Evolutionary conservation across 2,113 vertebrate genomes (phyloP), one percentile per base, ranked within the genome.

Genomic region (Ifrita kowaldi): DNA sequence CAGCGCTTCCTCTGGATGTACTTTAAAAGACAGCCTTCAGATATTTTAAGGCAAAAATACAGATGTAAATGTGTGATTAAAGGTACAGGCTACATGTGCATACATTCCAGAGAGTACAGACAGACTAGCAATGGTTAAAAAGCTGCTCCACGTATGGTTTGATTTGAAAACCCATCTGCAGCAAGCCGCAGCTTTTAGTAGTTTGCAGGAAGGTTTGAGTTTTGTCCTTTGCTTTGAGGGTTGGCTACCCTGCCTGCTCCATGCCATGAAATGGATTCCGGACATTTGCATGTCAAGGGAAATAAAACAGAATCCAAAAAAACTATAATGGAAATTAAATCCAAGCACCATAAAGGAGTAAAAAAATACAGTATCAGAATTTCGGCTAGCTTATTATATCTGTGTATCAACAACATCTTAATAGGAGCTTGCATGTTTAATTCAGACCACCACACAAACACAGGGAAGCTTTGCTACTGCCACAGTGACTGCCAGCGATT

Each of bases 121-220:
- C 1, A 69, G n/a, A 69, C 23, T 7, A 70, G 42, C 13, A 75
- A 30, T 1, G 82, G 35, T 64, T 41, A 57, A 21, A 89, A 88
- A 23, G 42, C 26, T 65, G 57, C 9, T 10, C 44, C 7, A 3
- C 13, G 21, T 13, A 26, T 7, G 20, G 30, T 63, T 84, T 63
- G 33, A 78, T 71, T 70, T 75, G 68, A 91, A 96, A 95, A 77
- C 19, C 53, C 33, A 52, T n/a, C 60, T 84, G 37, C n/a, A 65
- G 32, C 18, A 90, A 26, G 18, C 28, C 81, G 13, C 11, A 70
- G 71, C 3, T 67, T 81, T 59, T 30, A 55, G 17, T 33, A 42
- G 60, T 49, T 37, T 84, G 56, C 23, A 63, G 14, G 39, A 87
- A 81, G 42, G 7, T 81, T 74, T 75, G 39, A 87, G n/a, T 71